phyloP scores from a whole-genome alignment of 2,113 vertebrate genomes.

The Antechinus stuartii region DNA sequence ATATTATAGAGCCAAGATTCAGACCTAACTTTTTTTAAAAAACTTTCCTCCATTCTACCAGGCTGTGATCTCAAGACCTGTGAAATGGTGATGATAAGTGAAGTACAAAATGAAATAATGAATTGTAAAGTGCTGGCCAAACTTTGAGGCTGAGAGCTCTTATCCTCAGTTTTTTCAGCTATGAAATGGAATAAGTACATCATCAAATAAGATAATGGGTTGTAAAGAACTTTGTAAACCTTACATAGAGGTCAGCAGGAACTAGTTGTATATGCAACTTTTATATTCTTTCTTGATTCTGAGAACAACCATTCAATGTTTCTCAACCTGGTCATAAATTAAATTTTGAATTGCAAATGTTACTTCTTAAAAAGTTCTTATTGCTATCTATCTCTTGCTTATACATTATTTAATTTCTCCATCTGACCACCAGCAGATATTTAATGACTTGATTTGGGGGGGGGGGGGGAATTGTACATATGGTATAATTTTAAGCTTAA shows the following conservation, averaged over 20 bases:
- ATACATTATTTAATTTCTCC: neutral
- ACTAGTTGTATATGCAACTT: neutral
- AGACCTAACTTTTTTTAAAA: neutral
- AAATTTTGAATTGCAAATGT: neutral
- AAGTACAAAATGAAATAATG: neutral
- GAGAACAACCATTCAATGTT: neutral
- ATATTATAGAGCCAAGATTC: neutral
- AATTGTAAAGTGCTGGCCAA: neutral
- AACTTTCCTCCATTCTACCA: neutral
- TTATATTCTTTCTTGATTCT: neutral
- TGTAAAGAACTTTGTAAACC: neutral
- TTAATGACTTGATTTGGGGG: neutral
- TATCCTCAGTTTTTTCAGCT: neutral
- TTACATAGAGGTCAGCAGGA: neutral
- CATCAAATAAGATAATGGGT: neutral
- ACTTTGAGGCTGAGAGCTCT: neutral
- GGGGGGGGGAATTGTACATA: neutral
- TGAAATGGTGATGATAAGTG: neutral
- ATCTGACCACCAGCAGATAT: neutral
- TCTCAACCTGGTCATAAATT: neutral
- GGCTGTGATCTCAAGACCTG: neutral
- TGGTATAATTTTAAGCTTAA: neutral
- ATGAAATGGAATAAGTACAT: neutral
- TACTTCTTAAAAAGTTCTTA: neutral
- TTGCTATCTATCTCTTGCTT: neutral